Percentiles rank a stretch among this genome's conserved stretches.
Conservation (phyloP, 2,888 invertebrate genomes). For the Caenorhabditis angaria region DNA sequence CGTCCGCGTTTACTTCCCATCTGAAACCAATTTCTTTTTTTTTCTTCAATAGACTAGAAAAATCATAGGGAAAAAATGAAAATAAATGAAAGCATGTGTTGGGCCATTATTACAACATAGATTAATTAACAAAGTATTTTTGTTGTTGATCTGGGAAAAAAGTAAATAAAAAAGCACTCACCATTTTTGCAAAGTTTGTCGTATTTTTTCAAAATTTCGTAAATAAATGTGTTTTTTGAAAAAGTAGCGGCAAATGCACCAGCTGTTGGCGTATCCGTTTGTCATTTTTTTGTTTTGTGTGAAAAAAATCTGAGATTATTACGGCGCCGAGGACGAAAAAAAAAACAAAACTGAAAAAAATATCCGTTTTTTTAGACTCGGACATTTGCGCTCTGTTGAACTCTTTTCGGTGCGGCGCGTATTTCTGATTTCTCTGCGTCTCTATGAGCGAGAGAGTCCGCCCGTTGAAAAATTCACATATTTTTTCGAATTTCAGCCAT, state of each 20-base stretch:
- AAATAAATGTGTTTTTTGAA: no score
- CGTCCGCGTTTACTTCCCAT: conserved; percentile 61
- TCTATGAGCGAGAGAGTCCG: conserved; percentile 34
- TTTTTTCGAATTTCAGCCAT: conserved; percentile 24
- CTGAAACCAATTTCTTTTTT: conserved; percentile 56
- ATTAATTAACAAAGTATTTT: neutral
- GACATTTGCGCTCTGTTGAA: conserved; percentile 27
- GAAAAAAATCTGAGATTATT: no score
- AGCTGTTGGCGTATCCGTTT: no score
- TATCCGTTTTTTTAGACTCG: neutral
- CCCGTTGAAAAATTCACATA: conserved; percentile 29
- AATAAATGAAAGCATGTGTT: neutral
- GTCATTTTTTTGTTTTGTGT: no score
- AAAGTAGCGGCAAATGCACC: no score
- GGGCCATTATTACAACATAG: neutral
- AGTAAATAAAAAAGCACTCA: neutral
- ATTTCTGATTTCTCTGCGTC: conserved; percentile 29
- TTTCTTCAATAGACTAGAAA: neutral
- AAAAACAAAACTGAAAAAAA: no score
- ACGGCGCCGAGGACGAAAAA: no score
- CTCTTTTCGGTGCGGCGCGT: conserved; percentile 34
- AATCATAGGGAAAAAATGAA: neutral
- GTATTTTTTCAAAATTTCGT: no score
- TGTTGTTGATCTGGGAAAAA: neutral
- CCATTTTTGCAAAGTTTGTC: neutral